Evolutionary conservation across 2,797 vertebrate species (phyloP), one percentile per base, ranked within the genome.

Genomic region (Lithobates sylvaticus): DNA sequence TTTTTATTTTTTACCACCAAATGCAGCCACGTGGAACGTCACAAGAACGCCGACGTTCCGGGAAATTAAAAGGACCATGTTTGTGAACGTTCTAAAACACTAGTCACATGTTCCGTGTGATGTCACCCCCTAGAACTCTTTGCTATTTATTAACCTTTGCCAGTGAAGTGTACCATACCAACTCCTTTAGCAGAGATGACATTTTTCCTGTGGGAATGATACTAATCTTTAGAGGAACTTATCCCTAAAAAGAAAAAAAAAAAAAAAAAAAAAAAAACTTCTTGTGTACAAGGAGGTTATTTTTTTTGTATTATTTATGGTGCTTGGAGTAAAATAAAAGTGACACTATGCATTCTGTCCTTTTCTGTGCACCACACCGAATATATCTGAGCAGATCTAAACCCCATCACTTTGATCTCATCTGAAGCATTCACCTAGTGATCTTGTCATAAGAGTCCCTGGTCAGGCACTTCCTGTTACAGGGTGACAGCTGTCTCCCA

Each of bases 281-380:
- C 34, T 81, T 85, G 70, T 80, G 58, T 67, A 47, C 29, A 58
- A 64, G 83, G 70, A 67, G 78, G 78, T 54, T 61, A 72, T 70
- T 71, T 81, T 32, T 74, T 72, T 81, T 81, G 70, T 80, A 68
- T 85, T 73, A 80, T 80, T 80, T 80, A 74, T 78, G 72, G 84
- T 67, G 54, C 83, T 84, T 64, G 42, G 58, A 67, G 70, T 77
- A 74, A 80, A 79, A 73, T 79, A 85, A 84, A 77, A 76, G 47
- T n/a, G 39, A 85, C 84, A 85, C 69, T 79, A 84, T 72, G 69
- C 84, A 84, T 73, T 29, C 34, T 85, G n/a, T 54, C 50, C 4
- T 1, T 54, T 54, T 18, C 74, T 58, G 42, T 44, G 32, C n/a
- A 18, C 50, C 16, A 12, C 50, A 54, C 50, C 16, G 5, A 47